Evolutionary conservation across 2,888 invertebrate species (phyloP).

Genomic region (Serripes groenlandicus): DNA sequence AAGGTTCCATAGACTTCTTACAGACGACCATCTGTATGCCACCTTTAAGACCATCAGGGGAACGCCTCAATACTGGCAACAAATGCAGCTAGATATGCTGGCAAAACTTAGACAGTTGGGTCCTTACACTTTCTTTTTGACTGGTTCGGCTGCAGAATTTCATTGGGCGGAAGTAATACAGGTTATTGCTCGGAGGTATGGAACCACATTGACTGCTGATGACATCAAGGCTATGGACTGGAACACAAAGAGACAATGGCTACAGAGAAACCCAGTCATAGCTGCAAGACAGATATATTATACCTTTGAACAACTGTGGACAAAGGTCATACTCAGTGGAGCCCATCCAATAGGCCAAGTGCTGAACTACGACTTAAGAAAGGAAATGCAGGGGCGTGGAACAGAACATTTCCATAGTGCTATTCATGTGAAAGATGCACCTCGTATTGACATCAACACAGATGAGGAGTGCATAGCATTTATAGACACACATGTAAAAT

Average conservation of each 20-base stretch:
- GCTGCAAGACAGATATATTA: neutral
- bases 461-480: conserved; percentile 36
- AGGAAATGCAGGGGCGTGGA: conserved; percentile 54
- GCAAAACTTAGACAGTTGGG: conserved; percentile 59
- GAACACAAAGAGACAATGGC: conserved; percentile 48
- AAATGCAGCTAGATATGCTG: conserved; percentile 61
- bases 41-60: conserved; percentile 36
- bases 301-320: conserved; percentile 55
- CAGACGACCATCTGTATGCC: conserved; percentile 31
- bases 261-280: conserved; percentile 52
- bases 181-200: conserved; percentile 47
- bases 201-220: conserved; percentile 14
- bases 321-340: conserved; percentile 50
- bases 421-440: conserved; percentile 47
- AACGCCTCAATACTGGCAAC: conserved; percentile 46
- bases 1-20: neutral
- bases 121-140: conserved; percentile 64
- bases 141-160: conserved; percentile 62
- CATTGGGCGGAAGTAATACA: conserved; percentile 59
- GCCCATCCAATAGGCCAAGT: too few species aligned
- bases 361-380: too few species aligned
- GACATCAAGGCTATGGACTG: conserved; percentile 44
- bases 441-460: conserved; percentile 30
- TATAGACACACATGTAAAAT: conserved; percentile 44
- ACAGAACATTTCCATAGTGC: conserved; percentile 53